Base-by-base conservation (phyloP, 2,113 vertebrate genomes). In the Cheilinus undulatus region DNA sequence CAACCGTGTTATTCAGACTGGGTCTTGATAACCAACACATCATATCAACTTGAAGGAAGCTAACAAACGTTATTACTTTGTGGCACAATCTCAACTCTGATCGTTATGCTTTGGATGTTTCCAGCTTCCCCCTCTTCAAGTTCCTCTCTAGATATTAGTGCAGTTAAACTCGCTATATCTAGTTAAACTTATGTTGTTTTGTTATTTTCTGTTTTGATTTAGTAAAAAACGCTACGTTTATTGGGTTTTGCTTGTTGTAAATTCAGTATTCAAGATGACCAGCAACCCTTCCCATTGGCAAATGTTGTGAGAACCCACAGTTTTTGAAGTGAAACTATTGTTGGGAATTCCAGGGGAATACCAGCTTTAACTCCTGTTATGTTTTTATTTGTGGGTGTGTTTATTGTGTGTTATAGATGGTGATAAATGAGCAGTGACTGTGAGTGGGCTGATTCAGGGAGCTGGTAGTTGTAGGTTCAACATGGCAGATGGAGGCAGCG, bases 401-500 rank as follows among this genome's bases (percentile, higher is more conserved):
- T 56, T 43, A 11, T 42, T 42, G 14, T 42, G 40, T 42, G 14
- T 42, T 56, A 26, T 73, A 91, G 92, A 89, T 92, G 87, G 36
- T 69, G 42, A 34, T 56, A 74, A 77, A 34, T 61, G 69, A 76
- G 79, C 78, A 81, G 84, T 82, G 83, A 85, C 62, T 68, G 17
- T 65, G 28, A 45, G 58, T 50, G 46, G 51, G 61, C 43, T 46
- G 77, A 65, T 78, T 84, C 79, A 54, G 9, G 90, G n/a, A 84
- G 54, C 17, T 66, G 82, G 42, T 69, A 13, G 76, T 71, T 61
- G 73, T 26, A 64, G 51, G 57, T 62, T 82, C 75, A 75, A 95
- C 92, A 98, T 98, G 97, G 96, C 95, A 87, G 95, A 97, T 76
- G 92, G 94, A 85, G 91, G 85, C 66, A 93, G 88, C 43, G 96